A percentile compares a stretch with the other conserved stretches of the same genome.
These are phyloP conservation scores for Drosophila tripunctata DNA, from an alignment of 2,888 invertebrate species.

Conservation along the genomic window DNA sequence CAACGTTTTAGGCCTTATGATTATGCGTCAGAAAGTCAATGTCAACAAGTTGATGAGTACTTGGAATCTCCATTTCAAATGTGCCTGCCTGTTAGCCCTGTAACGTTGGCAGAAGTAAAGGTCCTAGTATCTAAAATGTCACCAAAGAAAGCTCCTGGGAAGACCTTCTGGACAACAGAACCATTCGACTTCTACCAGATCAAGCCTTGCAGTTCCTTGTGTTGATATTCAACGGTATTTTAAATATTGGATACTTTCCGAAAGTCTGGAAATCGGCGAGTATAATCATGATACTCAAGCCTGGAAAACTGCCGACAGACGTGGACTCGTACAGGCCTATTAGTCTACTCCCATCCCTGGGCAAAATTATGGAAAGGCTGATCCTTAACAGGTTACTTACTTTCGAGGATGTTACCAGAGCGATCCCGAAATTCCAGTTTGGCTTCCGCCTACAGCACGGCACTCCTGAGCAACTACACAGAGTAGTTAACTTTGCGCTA, in stretches of 20 bases:
- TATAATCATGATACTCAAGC: conserved; percentile 19
- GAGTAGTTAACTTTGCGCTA: too few relatives aligned
- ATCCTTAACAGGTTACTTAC: too few relatives aligned
- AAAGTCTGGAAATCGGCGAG: conserved; percentile 16
- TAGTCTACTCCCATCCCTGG: not conserved
- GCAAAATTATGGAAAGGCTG: conserved; percentile 9
- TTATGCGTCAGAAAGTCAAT: not conserved
- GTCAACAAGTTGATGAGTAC: not conserved
- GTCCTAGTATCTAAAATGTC: not conserved
- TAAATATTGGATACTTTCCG: conserved; percentile 7
- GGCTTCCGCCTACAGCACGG: too few relatives aligned
- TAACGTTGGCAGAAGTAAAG: not conserved
- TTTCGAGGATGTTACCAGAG: too few relatives aligned
- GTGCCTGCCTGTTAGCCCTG: not conserved
- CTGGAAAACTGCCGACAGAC: conserved; percentile 5
- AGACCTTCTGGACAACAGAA: not conserved
- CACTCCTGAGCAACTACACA: too few relatives aligned
- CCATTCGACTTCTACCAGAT: too few relatives aligned
- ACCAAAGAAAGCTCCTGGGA: not conserved
- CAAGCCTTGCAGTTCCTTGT: not conserved
- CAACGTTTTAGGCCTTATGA: not conserved
- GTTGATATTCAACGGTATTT: not conserved
- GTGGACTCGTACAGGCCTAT: conserved; percentile 6
- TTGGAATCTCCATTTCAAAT: conserved; percentile 1
- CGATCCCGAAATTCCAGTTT: too few relatives aligned